These are phyloP conservation scores for Hydrolagus colliei DNA, from an alignment of 2,797 vertebrate genomes.

Conservation along the genomic window DNA sequence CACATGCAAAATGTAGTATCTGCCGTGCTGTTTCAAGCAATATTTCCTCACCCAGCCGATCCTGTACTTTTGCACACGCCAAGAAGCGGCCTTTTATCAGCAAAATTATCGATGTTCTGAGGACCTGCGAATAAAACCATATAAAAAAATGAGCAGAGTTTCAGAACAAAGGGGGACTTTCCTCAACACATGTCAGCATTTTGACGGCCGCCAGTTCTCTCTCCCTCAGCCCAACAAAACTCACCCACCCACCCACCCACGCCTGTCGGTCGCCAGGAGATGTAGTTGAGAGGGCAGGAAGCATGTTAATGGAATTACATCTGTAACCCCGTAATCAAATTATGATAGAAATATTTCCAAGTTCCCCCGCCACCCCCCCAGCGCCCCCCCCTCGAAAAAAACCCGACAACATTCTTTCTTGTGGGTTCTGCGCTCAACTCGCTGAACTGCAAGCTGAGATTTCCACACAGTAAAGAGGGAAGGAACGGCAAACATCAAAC, in stretches of 20 bases:
- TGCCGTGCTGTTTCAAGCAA: conserved; percentile 24
- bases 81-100: conserved; percentile 88
- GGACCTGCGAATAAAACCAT: conserved; percentile 59
- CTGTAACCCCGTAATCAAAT: conserved; percentile 53
- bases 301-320: conserved; percentile 56
- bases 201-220: conserved; percentile 39
- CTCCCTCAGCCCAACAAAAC: conserved; percentile 32
- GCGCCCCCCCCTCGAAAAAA: conserved; percentile 10
- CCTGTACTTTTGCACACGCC: conserved; percentile 93
- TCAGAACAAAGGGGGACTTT: conserved; percentile 54
- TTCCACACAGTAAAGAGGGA: conserved; percentile 41
- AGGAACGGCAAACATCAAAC: conserved; percentile 45
- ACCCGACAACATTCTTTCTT: conserved; percentile 41
- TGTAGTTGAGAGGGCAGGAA: conserved; percentile 52
- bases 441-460: conserved; percentile 37
- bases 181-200: conserved; percentile 49
- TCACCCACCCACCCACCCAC: conserved; percentile 32
- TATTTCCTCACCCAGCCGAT: conserved; percentile 82
- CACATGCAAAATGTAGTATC: background rate
- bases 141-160: conserved; percentile 37
- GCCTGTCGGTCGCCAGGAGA: conserved; percentile 35
- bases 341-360: conserved; percentile 44
- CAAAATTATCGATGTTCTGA: conserved; percentile 80
- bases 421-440: conserved; percentile 38
- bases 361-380: background rate